Evolutionary conservation across 1,140 invertebrate species (phyloP).

Genomic region (Melanaphis sacchari): DNA sequence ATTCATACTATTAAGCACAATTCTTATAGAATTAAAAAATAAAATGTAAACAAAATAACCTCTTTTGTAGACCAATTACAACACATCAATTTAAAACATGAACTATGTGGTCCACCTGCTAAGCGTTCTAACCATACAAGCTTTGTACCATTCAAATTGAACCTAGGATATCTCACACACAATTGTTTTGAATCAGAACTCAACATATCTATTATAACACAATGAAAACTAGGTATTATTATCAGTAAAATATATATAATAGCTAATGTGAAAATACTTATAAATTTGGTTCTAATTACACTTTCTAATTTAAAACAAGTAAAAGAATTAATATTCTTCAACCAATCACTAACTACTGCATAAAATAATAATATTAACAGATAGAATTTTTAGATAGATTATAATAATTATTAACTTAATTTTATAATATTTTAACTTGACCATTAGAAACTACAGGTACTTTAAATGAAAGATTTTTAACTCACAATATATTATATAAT

Average conservation of each 20-base stretch:
- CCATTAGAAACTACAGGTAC: constrained; percentile 66
- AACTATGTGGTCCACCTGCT: constrained; percentile 70
- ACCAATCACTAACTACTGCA: too few species aligned
- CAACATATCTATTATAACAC: constrained; percentile 28
- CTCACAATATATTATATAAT: background rate
- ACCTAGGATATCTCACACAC: constrained; percentile 70
- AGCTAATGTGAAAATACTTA: background rate
- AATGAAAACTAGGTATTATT: constrained; percentile 9
- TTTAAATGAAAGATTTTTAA: background rate
- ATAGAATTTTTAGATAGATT: constrained; percentile 67
- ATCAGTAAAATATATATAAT: background rate
- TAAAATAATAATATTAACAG: too few species aligned
- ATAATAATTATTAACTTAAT: constrained; percentile 60
- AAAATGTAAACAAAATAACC: constrained; percentile 61
- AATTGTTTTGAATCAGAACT: constrained; percentile 63
- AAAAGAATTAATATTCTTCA: too few species aligned
- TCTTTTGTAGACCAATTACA: constrained; percentile 64
- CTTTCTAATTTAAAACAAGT: background rate
- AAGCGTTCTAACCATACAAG: constrained; percentile 74
- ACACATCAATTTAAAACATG: constrained; percentile 68
- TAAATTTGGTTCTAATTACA: background rate
- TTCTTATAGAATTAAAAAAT: constrained; percentile 63
- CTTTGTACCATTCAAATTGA: constrained; percentile 68
- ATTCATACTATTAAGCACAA: constrained; percentile 65
- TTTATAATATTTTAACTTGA: constrained; percentile 62